A percentile compares a stretch with the other conserved stretches of the same genome.
phyloP scores from a whole-genome alignment of 1,140 invertebrate genomes.

The Drosophila murphyi region DNA sequence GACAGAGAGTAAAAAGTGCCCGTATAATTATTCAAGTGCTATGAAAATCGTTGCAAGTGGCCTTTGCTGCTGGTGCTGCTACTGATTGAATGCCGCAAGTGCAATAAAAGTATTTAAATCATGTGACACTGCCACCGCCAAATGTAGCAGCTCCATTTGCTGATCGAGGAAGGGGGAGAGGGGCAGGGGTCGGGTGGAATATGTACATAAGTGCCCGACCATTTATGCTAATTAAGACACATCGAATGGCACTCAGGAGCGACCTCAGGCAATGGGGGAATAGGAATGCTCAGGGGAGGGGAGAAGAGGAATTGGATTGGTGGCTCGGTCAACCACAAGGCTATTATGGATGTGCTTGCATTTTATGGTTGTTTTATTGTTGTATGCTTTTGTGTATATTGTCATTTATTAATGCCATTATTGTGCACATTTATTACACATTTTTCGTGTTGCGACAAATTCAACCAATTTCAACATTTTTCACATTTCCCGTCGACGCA shows the following conservation, averaged over 20 bases:
- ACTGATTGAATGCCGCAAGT: constrained; percentile 39
- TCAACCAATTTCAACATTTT: constrained; percentile 47
- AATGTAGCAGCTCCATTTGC: constrained; percentile 24
- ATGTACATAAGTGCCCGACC: constrained; percentile 37
- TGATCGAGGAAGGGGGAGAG: constrained; percentile 10
- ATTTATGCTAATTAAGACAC: constrained; percentile 82
- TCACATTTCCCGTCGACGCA: constrained; percentile 42
- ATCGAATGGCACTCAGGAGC: constrained; percentile 52
- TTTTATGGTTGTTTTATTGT: constrained; percentile 72
- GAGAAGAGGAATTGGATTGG: constrained; percentile 5
- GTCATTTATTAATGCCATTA: constrained; percentile 70
- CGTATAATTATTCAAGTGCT: constrained; percentile 54
- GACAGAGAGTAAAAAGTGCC: constrained; percentile 22
- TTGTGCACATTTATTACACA: constrained; percentile 68
- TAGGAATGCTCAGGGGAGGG: not conserved
- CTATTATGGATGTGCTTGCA: constrained; percentile 61
- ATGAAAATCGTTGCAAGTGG: constrained; percentile 10
- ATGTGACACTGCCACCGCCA: constrained; percentile 19
- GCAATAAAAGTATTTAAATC: constrained; percentile 52
- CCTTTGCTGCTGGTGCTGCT: constrained; percentile 3
- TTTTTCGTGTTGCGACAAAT: constrained; percentile 47
- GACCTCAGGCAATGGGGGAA: not conserved
- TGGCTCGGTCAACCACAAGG: constrained; percentile 44
- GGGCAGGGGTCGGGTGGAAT: not conserved
- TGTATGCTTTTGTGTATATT: constrained; percentile 50